Percentiles rank a stretch among this genome's conserved stretches.
Evolutionary conservation across 1,140 invertebrate species (phyloP).

Genomic region (Drosophila kepulauana): DNA sequence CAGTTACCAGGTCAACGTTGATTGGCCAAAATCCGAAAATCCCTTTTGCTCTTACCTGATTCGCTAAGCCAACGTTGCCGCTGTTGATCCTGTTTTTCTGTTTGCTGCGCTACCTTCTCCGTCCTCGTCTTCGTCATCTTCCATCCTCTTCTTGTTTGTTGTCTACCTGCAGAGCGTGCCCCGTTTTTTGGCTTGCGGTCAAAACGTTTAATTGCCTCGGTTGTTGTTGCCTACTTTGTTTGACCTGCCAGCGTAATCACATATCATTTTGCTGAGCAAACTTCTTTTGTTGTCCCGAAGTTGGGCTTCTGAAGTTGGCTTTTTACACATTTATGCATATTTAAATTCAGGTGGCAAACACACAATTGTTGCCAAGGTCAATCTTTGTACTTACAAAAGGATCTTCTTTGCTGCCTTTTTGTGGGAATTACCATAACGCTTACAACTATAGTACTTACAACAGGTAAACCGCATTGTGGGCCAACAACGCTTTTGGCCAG

Average conservation of each 20-base stretch:
- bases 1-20: conserved; percentile 24
- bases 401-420: neutral
- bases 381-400: conserved; percentile 38
- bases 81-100: conserved; percentile 29
- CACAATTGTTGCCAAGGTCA: conserved; percentile 74
- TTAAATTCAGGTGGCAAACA: conserved; percentile 51
- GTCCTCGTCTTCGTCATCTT: neutral
- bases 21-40: conserved; percentile 47
- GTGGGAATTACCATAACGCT: conserved; percentile 13
- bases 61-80: conserved; percentile 34
- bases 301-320: conserved; percentile 23
- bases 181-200: conserved; percentile 84
- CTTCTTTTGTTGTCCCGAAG: conserved; percentile 40
- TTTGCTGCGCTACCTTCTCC: no score
- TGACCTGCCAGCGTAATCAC: conserved; percentile 24
- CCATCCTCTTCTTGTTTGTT: neutral
- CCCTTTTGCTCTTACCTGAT: conserved; percentile 61
- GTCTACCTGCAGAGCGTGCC: conserved; percentile 52
- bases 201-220: conserved; percentile 79
- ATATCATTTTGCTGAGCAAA: neutral
- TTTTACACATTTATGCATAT: conserved; percentile 44
- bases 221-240: conserved; percentile 6
- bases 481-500: conserved; percentile 19
- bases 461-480: conserved; percentile 39
- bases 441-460: neutral